Percentiles rank a stretch among this genome's conserved stretches.
These are phyloP conservation scores for Choreutis nemorana DNA, from an alignment of 2,888 invertebrate species.

Conservation along the genomic window DNA sequence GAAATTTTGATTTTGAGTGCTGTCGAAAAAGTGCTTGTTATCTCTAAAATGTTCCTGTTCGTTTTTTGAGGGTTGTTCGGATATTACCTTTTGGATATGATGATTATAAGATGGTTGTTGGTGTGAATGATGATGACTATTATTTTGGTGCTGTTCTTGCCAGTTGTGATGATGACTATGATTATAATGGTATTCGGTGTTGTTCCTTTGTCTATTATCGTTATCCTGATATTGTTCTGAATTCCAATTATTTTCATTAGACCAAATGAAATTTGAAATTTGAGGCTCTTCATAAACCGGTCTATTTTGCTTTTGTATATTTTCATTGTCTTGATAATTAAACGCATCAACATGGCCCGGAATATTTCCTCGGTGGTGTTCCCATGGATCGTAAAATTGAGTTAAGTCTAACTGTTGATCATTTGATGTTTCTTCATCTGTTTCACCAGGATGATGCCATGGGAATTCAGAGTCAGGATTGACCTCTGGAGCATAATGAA, in stretches of 20 bases:
- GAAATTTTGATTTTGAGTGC: too few relatives aligned
- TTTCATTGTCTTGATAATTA: constrained; percentile 14
- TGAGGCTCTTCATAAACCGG: constrained; percentile 33
- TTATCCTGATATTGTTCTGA: too few relatives aligned
- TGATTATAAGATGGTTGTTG: too few relatives aligned
- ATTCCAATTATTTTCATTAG: too few relatives aligned
- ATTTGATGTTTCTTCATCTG: too few relatives aligned
- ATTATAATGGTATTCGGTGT: constrained; percentile 13
- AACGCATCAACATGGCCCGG: constrained; percentile 23
- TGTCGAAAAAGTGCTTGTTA: too few relatives aligned
- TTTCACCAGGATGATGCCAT: constrained; percentile 57
- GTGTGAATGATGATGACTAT: constrained; percentile 9
- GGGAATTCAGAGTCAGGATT: constrained; percentile 53
- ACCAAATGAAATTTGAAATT: too few relatives aligned
- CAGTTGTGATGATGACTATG: constrained; percentile 12
- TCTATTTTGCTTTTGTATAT: constrained; percentile 33
- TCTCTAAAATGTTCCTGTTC: too few relatives aligned
- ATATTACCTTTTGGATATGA: too few relatives aligned
- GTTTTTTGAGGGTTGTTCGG: too few relatives aligned
- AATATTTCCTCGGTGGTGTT: constrained; percentile 68
- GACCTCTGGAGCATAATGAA: constrained; percentile 38
- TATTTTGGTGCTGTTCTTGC: constrained; percentile 9
- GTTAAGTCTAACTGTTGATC: constrained; percentile 33
- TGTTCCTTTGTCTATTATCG: too few relatives aligned
- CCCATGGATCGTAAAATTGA: constrained; percentile 76